Conservation (phyloP, 2,113 vertebrate genomes). For the Chunga burmeisteri region DNA sequence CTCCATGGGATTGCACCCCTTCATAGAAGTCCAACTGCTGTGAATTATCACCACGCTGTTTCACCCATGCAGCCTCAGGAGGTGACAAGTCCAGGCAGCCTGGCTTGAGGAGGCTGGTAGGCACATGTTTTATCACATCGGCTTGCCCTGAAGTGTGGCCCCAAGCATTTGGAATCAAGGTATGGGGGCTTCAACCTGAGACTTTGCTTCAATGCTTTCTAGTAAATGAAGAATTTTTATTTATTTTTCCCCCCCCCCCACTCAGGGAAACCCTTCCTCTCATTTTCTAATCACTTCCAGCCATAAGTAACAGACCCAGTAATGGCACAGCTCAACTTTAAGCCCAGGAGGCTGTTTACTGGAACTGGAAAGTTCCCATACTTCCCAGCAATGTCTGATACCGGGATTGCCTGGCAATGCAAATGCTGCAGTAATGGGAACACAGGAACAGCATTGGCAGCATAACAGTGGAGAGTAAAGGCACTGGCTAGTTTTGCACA, state of each 20-base stretch:
- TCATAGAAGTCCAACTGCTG: not conserved
- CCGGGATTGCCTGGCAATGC: not conserved
- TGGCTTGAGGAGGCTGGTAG: not conserved
- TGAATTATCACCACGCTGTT: not conserved
- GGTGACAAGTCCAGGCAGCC: not conserved
- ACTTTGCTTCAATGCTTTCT: not conserved
- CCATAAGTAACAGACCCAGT: not conserved
- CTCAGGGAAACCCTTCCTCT: not conserved
- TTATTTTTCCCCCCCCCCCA: not conserved
- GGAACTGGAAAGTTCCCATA: not conserved
- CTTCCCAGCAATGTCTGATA: not conserved
- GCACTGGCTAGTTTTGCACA: not conserved
- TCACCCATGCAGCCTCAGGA: not conserved
- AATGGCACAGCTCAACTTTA: not conserved
- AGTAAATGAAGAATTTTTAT: not conserved
- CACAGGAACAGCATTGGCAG: not conserved
- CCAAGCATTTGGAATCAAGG: not conserved
- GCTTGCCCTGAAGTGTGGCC: not conserved
- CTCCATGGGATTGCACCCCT: not conserved
- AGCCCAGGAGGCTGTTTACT: not conserved
- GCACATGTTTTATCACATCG: not conserved
- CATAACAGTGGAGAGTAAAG: not conserved
- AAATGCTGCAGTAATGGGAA: not conserved
- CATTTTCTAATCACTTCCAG: not conserved
- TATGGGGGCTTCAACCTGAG: not conserved